These are phyloP conservation scores for Tipula lateralis DNA, from an alignment of 2,888 invertebrate species.

Conservation along the genomic window DNA sequence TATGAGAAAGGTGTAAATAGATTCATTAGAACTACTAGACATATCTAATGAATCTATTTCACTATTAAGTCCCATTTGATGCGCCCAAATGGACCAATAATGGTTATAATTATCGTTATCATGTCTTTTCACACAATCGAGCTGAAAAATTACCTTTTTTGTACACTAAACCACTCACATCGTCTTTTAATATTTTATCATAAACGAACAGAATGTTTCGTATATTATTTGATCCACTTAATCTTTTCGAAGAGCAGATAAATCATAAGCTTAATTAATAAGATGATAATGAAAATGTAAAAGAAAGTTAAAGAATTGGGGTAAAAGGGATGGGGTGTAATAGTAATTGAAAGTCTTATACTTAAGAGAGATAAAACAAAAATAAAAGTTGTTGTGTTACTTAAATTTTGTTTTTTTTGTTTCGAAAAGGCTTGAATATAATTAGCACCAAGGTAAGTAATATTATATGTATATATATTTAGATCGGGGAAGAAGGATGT, in stretches of 20 bases:
- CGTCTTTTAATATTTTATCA: no score
- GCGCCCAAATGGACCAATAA: no score
- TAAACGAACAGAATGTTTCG: not conserved
- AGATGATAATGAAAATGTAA: not conserved
- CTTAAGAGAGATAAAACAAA: not conserved
- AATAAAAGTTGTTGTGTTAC: not conserved
- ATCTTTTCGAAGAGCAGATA: not conserved
- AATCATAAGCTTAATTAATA: not conserved
- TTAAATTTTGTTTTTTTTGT: not conserved
- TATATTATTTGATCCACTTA: not conserved
- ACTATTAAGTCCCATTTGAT: no score
- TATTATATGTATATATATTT: not conserved
- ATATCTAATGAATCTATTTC: no score
- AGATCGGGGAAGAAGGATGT: not conserved
- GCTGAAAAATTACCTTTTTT: no score
- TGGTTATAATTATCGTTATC: no score
- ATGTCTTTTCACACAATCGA: no score
- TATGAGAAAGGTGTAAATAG: no score
- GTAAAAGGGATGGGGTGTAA: not conserved
- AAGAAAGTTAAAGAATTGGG: not conserved
- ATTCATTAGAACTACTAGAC: no score
- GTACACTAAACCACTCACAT: no score
- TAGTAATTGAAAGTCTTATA: not conserved
- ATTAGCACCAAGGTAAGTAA: constrained; percentile 24
- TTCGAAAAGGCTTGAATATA: not conserved